Conservation (phyloP, 2,113 vertebrate genomes). For the Ptilorrhoa leucosticta region DNA sequence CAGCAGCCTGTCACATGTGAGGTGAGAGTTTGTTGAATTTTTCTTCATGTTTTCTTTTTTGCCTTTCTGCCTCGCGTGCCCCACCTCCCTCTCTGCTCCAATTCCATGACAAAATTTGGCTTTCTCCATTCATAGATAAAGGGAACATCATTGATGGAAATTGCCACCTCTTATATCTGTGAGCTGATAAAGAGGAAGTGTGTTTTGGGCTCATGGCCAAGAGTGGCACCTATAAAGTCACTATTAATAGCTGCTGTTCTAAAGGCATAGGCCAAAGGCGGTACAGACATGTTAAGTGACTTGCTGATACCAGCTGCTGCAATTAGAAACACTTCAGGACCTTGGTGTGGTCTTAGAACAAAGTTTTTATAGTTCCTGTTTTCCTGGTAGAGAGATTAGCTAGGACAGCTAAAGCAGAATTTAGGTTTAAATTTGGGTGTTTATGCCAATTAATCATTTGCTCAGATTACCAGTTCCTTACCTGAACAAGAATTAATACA, state of each 20-base stretch:
- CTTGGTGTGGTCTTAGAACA: neutral
- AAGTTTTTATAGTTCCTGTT: neutral
- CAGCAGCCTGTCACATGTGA: neutral
- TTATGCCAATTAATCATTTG: neutral
- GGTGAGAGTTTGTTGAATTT: neutral
- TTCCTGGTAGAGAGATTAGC: neutral
- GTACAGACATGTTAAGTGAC: neutral
- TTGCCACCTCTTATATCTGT: neutral
- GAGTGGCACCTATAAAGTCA: neutral
- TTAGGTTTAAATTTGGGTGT: neutral
- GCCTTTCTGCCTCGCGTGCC: rapidly evolving
- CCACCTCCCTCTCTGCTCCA: neutral
- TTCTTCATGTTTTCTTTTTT: neutral
- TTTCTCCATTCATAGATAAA: neutral
- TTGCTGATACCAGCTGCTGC: neutral
- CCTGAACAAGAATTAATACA: neutral
- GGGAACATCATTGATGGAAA: neutral
- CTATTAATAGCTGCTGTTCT: neutral
- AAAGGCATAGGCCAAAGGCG: neutral
- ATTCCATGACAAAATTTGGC: neutral
- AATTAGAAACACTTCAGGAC: neutral
- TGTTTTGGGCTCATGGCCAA: neutral
- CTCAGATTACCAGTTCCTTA: neutral
- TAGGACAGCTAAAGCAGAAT: neutral
- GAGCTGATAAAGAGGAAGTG: neutral